Conservation (phyloP, 2,113 vertebrate species). For the Odontophorus gujanensis region DNA sequence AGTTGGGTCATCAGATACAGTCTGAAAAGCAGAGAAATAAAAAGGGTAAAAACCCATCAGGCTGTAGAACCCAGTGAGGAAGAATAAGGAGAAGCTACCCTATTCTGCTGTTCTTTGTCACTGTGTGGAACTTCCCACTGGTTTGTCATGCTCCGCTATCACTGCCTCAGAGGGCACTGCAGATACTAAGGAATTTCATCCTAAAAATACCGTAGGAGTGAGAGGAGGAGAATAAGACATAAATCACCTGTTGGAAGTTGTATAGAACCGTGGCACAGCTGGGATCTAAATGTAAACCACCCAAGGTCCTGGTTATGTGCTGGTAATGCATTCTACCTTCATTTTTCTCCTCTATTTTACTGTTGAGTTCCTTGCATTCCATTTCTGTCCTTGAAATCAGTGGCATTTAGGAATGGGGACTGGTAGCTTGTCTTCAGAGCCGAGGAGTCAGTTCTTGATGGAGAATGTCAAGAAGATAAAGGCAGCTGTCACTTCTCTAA, state of each 20-base stretch:
- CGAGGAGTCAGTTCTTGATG: not conserved
- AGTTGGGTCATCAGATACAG: not conserved
- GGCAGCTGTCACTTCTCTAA: not conserved
- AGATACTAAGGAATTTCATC: not conserved
- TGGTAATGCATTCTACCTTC: not conserved
- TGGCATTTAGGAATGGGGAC: not conserved
- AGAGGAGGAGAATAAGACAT: not conserved
- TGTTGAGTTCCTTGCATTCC: not conserved
- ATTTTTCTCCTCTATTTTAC: not conserved
- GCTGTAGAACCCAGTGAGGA: not conserved
- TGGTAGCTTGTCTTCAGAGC: not conserved
- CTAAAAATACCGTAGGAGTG: not conserved
- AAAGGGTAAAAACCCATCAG: not conserved
- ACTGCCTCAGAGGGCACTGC: not conserved
- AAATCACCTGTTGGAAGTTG: not conserved
- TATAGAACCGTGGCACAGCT: not conserved
- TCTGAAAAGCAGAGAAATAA: not conserved
- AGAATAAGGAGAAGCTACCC: not conserved
- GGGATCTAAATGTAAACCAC: not conserved
- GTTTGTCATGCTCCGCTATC: not conserved
- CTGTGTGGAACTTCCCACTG: not conserved
- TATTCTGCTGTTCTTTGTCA: not conserved
- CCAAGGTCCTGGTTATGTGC: not conserved
- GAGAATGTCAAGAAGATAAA: not conserved
- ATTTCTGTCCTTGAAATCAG: not conserved